Base-by-base conservation (phyloP, 2,113 vertebrate genomes). In the Benitochromis conjunctus region DNA sequence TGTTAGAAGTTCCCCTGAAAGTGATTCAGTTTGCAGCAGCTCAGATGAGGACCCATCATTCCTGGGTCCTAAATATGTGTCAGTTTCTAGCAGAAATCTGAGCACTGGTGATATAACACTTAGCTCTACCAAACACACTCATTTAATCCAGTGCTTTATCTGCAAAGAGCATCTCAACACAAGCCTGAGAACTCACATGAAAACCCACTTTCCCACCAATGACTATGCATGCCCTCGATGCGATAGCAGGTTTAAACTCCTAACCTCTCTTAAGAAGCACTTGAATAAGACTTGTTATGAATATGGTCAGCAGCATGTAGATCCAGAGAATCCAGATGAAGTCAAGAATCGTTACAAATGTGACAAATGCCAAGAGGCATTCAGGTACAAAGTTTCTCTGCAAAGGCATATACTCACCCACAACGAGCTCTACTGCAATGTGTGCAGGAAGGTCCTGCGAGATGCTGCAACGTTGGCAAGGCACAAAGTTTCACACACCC, bases 161-260 rank as follows among this genome's bases (percentile, higher is more conserved):
- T 95, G 94, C 64, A 87, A 86, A 4, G 76, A 93, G 76, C 80
- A 29, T 0, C 13, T 93, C 3, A 48, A 53, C 4, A 78, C 41
- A 1, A 77, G 14, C 1, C 83, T 94, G n/a, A 74, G 21, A 3
- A 7, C 7, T 43, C 94, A 95, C 87, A 87, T 95, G 88, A 90
- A 90, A 77, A 87, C n/a, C n/a, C 93, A 95, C 88, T 95, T 94
- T 8, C 93, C 93, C 11, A 48, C 38, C 2, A 80, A 80, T 1
- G 57, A 86, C 2, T 94, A 89, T 10, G 53, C 86, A 3, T 95
- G 94, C 60, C 94, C 91, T 1, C 90, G 74, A 3, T 95, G 94
- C 9, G 86, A 86, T 8, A 81, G 66, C 54, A 84, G 85, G n/a
- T 94, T 90, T 10, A 91, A 85, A 18, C 66, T 82, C 19, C 19